phyloP scores from a whole-genome alignment of 2,113 vertebrate genomes.

The Podilymbus podiceps region DNA sequence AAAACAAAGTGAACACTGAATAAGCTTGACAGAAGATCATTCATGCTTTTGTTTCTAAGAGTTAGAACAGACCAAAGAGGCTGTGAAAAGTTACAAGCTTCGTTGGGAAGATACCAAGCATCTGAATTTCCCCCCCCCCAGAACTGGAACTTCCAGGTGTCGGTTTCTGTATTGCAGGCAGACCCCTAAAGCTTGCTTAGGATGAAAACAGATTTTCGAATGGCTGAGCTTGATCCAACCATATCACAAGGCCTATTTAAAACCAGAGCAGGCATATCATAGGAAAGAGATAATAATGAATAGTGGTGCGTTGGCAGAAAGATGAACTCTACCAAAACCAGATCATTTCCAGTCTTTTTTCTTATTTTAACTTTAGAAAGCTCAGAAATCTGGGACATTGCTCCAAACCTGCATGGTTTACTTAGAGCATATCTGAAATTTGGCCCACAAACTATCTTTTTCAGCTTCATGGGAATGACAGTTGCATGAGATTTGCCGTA shows the following conservation, averaged over 20 bases:
- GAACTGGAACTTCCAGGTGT: background rate
- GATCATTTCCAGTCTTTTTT: background rate
- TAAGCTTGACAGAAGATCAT: background rate
- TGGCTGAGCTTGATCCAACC: background rate
- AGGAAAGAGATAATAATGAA: background rate
- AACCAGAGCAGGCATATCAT: background rate
- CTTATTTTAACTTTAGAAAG: conserved; percentile 8
- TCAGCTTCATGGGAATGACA: background rate
- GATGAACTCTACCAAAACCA: background rate
- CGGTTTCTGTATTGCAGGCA: background rate
- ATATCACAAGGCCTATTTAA: background rate
- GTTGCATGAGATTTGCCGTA: background rate
- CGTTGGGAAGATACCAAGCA: background rate
- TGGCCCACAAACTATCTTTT: background rate
- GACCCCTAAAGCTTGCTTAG: background rate
- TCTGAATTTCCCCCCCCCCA: background rate
- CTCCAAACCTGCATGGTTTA: background rate
- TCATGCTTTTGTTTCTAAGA: background rate
- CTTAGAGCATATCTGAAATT: background rate
- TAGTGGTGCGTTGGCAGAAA: background rate
- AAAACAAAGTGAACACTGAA: background rate
- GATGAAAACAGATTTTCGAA: background rate
- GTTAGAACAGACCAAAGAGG: background rate
- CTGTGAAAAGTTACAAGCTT: background rate
- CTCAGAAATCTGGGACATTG: background rate